Evolutionary conservation across 1,140 invertebrate species (phyloP), one percentile per base, ranked within the genome.

Genomic region (Sweltsa coloradensis): DNA sequence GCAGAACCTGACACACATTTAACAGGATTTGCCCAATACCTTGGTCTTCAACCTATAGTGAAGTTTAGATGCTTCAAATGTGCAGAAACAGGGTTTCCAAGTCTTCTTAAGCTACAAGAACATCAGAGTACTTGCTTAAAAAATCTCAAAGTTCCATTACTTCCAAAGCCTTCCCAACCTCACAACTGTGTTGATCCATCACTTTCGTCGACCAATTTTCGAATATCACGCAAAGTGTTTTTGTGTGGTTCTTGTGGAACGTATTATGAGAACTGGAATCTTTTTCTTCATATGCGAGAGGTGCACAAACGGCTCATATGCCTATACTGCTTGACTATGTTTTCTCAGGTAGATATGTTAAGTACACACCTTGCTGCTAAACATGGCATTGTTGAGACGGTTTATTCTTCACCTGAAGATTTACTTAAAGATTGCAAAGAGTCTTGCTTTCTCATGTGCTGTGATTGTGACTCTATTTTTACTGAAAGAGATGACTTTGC

Each of bases 211-310:
- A 68, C 68, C 13, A 76, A 73, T 57, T 78, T 76, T 41, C 72
- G 74, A 55, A 74, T 78, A n/a, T 79, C 78, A 18, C 66, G 80
- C 36, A 82, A 82, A 65, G 82, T 84, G 44, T 86, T 81, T 53
- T 60, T 83, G 13, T 89, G 85, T 60, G 78, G 79, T 7, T 77
- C 79, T 1, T 89, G 85, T 61, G 79, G 76, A 21, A 83, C 76
- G 2, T 85, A 86, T 53, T 85, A 84, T 65, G 82, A 86, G 63
- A 82, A 82, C 53, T 87, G 83, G 81, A 84, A 86, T 65, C 65
- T 87, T 23, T 87, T 85, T 60, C 60, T 83, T 9, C 85, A 89
- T 54, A 86, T 87, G 79, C 68, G 79, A 39, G 81, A 86, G 53
- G 71, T 79, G 16, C 84, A 89, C 59, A 76, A 78, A 50, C 72